phyloP scores from a whole-genome alignment of 1,140 invertebrate genomes.

The Acromyrmex charruanus region DNA sequence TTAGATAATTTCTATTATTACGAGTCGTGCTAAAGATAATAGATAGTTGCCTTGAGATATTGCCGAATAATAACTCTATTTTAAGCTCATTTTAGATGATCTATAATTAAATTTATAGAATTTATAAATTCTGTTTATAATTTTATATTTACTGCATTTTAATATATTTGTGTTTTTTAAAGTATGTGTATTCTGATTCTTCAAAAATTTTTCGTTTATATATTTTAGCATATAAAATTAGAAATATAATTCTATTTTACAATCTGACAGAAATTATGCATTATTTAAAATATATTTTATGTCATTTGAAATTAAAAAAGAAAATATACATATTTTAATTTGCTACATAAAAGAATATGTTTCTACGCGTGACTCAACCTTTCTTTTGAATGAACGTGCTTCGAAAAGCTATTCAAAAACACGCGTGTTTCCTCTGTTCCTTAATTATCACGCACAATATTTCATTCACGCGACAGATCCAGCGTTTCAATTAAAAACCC shows the following conservation, averaged over 20 bases:
- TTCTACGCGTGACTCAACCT: background rate
- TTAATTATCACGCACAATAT: conserved; percentile 53
- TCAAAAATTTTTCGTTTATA: background rate
- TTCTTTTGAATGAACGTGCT: conserved; percentile 6
- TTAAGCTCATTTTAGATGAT: conserved; percentile 24
- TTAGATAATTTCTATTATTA: conserved; percentile 61
- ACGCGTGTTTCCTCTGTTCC: conserved; percentile 17
- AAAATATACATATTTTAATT: background rate
- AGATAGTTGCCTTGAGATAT: conserved; percentile 41
- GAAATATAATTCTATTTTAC: background rate
- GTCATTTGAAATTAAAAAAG: background rate
- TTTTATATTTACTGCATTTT: background rate
- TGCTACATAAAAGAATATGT: background rate
- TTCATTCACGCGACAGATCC: conserved; percentile 39
- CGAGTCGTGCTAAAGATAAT: conserved; percentile 43
- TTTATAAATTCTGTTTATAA: background rate
- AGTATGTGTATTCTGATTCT: background rate
- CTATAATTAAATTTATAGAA: background rate
- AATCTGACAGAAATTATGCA: background rate
- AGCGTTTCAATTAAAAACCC: conserved; percentile 55
- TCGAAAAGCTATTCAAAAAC: conserved; percentile 49
- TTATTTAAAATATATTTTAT: background rate
- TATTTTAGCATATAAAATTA: background rate
- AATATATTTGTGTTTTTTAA: background rate
- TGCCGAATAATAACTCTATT: conserved; percentile 36